These are phyloP conservation scores for Caenorhabditis latens DNA, from an alignment of 1,140 invertebrate genomes.

Conservation along the genomic window DNA sequence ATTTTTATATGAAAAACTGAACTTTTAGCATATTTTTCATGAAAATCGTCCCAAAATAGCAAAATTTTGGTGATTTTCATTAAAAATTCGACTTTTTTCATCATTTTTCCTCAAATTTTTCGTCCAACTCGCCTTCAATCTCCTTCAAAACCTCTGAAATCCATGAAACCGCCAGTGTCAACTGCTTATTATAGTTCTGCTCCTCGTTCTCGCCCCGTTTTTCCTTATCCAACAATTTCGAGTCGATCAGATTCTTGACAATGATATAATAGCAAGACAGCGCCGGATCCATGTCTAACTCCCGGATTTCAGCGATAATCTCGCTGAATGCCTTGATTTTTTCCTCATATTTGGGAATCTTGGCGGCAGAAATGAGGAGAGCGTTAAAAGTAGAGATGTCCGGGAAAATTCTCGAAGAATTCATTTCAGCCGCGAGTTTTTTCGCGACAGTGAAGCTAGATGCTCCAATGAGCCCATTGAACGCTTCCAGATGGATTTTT, in stretches of 20 bases:
- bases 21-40: no score
- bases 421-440: conserved; percentile 58
- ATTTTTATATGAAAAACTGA: no score
- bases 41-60: no score
- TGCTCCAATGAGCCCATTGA: conserved; percentile 44
- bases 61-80: no score
- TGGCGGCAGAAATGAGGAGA: conserved; percentile 35
- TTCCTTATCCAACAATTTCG: conserved; percentile 16
- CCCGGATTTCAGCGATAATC: conserved; percentile 64
- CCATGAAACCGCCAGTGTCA: conserved; percentile 60
- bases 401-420: conserved; percentile 48
- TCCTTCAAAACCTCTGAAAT: conserved; percentile 63
- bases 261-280: conserved; percentile 68
- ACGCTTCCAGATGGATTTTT: conserved; percentile 63
- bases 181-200: conserved; percentile 1
- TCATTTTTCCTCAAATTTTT: no score
- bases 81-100: no score
- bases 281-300: conserved; percentile 40
- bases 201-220: conserved; percentile 13
- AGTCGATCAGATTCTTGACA: conserved; percentile 45
- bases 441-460: conserved; percentile 1
- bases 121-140: conserved; percentile 53
- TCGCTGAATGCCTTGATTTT: conserved; percentile 19
- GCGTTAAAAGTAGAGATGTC: conserved; percentile 64
- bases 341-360: conserved; percentile 3